Conservation (phyloP, 2,113 vertebrate species). For the Siniperca knerii region DNA sequence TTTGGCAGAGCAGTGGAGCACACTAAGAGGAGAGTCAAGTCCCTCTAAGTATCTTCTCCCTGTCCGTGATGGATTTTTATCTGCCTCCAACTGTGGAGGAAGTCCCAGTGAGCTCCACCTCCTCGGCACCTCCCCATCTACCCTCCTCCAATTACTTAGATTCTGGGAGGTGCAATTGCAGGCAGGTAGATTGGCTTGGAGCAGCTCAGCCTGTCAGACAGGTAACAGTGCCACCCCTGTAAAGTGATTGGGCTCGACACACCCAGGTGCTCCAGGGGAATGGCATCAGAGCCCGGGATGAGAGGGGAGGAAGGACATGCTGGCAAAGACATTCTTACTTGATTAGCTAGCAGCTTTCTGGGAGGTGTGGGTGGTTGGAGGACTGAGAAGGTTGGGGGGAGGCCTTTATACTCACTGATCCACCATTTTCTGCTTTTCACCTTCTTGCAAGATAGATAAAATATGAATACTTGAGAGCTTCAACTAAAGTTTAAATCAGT, state of each 20-base stretch:
- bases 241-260: constrained; percentile 62
- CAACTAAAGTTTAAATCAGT: not conserved
- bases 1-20: constrained; percentile 70
- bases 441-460: not conserved
- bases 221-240: constrained; percentile 64
- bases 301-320: constrained; percentile 31
- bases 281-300: constrained; percentile 26
- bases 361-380: not conserved
- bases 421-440: not conserved
- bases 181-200: constrained; percentile 43
- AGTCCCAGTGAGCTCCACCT: constrained; percentile 52
- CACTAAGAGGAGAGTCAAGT: constrained; percentile 83
- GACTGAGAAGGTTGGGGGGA: not conserved
- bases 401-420: not conserved
- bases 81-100: constrained; percentile 40
- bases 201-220: constrained; percentile 67
- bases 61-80: constrained; percentile 68
- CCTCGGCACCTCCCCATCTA: constrained; percentile 31
- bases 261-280: constrained; percentile 66
- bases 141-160: constrained; percentile 54
- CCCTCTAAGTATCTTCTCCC: constrained; percentile 79
- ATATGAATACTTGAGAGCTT: not conserved
- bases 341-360: constrained; percentile 18
- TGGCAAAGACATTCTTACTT: constrained; percentile 16
- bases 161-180: constrained; percentile 30